Evolutionary conservation across 2,113 vertebrate genomes (phyloP), one percentile per base, ranked within the genome.

Genomic region (Rynchops niger): DNA sequence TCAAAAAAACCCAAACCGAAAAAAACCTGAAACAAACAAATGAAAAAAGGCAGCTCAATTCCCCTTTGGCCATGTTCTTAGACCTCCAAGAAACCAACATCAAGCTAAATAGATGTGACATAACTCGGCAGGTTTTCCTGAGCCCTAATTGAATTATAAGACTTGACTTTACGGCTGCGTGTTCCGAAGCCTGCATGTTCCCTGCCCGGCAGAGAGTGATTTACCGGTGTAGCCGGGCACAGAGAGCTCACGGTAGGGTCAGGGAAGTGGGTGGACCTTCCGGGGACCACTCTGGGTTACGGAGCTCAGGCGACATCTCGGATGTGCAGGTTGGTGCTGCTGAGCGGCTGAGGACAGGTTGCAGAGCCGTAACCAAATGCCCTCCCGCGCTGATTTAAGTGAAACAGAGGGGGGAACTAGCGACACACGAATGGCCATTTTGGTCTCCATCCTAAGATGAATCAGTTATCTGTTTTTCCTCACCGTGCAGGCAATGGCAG

Each of bases 131-230:
- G 86, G 87, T 97, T 98, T 81, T 94, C 92, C 95, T 62, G 73
- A 86, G 82, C 87, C 93, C 63, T 95, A 86, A 95, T 86, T 95
- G 96, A 97, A 88, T 97, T 84, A 93, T 53, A 97, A 97, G 78
- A 88, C 93, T 92, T 72, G 77, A 56, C 79, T 97, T 96, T 88
- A 92, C 38, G 84, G 73, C 90, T 56, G 32, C 20, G 4, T 42
- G n/a, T 47, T 83, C 95, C 88, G 73, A 86, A 95, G 45, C 76
- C 86, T 76, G 22, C 9, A 1, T 4, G 8, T 59, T 77, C 62
- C 78, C 66, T 81, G 32, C 19, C 29, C 30, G 40, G 77, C 86
- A 91, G 67, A 55, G 88, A 45, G 66, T 74, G 95, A 93, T 93
- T 88, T 87, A 43, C 47, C 2, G 16, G 26, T 6, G 38, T 27